Conservation (phyloP, 1,140 invertebrate species). For the Parapsyche elsis region DNA sequence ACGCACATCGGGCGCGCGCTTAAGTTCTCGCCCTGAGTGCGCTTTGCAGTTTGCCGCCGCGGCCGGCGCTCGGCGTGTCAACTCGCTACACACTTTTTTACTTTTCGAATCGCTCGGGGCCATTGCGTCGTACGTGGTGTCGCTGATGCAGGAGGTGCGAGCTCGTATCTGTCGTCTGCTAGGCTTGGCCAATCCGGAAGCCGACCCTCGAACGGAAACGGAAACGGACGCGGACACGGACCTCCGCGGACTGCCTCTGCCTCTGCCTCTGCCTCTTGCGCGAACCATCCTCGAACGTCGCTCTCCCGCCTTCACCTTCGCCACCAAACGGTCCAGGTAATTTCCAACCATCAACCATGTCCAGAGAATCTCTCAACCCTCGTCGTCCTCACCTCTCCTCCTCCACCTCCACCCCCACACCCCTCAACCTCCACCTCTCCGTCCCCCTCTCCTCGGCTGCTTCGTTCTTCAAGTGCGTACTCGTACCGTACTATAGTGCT, state of each 20-base stretch:
- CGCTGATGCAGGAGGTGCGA: background rate
- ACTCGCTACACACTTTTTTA: too few relatives aligned
- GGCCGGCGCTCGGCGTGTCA: too few relatives aligned
- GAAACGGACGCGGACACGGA: background rate
- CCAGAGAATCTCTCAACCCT: too few relatives aligned
- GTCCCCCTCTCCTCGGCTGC: background rate
- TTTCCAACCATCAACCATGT: background rate
- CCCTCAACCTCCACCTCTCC: background rate
- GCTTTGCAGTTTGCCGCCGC: too few relatives aligned
- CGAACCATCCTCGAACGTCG: background rate
- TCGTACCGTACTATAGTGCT: background rate
- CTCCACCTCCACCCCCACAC: background rate
- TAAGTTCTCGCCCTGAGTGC: too few relatives aligned
- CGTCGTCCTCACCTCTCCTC: background rate
- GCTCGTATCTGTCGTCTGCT: background rate
- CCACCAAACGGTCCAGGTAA: slow-evolving; percentile 30
- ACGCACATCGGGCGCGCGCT: too few relatives aligned
- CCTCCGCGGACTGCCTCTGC: background rate
- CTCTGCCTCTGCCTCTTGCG: background rate
- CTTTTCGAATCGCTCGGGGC: too few relatives aligned
- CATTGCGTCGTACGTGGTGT: too few relatives aligned
- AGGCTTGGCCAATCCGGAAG: background rate
- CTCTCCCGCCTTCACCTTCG: background rate
- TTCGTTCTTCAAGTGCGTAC: background rate
- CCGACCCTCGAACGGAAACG: background rate